phyloP scores from a whole-genome alignment of 2,888 invertebrate species.

The Drosophila hawaiiensis region DNA sequence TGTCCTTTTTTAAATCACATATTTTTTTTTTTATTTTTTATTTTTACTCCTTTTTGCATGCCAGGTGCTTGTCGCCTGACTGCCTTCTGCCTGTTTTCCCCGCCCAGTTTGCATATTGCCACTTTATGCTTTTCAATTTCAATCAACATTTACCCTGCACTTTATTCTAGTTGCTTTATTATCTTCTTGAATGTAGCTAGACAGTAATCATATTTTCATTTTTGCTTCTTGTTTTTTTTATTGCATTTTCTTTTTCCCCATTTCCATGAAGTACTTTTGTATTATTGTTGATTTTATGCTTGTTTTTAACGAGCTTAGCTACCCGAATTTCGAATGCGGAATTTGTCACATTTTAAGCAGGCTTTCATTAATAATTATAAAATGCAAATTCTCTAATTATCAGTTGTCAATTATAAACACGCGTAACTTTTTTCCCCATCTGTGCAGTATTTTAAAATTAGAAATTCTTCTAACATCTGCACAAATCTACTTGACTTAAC shows the following conservation, averaged over 20 bases:
- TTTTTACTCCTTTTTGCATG: conserved; percentile 9
- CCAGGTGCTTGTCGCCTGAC: conserved; percentile 19
- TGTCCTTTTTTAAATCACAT: conserved; percentile 60
- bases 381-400: not conserved
- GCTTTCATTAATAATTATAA: not conserved
- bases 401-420: not conserved
- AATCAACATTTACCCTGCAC: conserved; percentile 58
- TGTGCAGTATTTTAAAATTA: not conserved
- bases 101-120: conserved; percentile 52
- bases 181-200: conserved; percentile 26
- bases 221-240: conserved; percentile 7
- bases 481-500: not conserved
- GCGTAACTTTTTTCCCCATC: not conserved
- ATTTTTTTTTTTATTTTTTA: conserved; percentile 29
- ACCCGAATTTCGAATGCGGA: conserved; percentile 15
- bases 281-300: conserved; percentile 10
- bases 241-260: conserved; percentile 10
- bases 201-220: conserved; percentile 25
- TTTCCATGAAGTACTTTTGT: conserved; percentile 10
- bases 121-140: conserved; percentile 73
- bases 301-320: conserved; percentile 2
- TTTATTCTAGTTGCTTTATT: conserved; percentile 46
- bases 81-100: not conserved
- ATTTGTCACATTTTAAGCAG: not conserved
- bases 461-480: not conserved